Evolutionary conservation across 2,113 vertebrate genomes (phyloP).

Genomic region (Pedionomus torquatus): DNA sequence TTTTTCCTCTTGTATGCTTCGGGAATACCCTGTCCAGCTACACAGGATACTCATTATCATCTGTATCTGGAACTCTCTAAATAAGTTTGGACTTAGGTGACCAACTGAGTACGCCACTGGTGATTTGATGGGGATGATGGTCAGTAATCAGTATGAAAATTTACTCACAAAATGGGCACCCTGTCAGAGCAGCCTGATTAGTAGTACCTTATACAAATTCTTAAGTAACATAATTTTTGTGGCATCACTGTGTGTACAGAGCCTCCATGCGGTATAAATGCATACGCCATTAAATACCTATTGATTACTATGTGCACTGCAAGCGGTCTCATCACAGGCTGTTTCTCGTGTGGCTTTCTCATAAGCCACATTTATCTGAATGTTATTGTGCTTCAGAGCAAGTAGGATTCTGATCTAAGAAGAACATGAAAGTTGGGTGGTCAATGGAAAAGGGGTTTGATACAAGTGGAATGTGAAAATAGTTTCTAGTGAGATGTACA

Average conservation of each 20-base stretch:
- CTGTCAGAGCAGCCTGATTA: neutral
- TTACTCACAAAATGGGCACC: neutral
- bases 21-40: neutral
- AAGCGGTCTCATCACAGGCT: neutral
- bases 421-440: neutral
- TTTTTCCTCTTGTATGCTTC: neutral
- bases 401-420: neutral
- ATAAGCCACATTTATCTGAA: rapidly evolving
- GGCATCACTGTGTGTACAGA: neutral
- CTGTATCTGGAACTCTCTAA: neutral
- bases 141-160: neutral
- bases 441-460: neutral
- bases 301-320: neutral
- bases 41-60: neutral
- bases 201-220: neutral
- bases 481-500: rapidly evolving
- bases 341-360: neutral
- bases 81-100: neutral
- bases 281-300: neutral
- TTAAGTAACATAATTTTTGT: neutral
- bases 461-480: neutral
- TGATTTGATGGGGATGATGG: neutral
- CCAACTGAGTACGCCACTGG: neutral
- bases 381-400: neutral
- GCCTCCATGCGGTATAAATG: neutral